Evolutionary conservation across 2,888 invertebrate genomes (phyloP).

Genomic region (Pogonocherus hispidulus): DNA sequence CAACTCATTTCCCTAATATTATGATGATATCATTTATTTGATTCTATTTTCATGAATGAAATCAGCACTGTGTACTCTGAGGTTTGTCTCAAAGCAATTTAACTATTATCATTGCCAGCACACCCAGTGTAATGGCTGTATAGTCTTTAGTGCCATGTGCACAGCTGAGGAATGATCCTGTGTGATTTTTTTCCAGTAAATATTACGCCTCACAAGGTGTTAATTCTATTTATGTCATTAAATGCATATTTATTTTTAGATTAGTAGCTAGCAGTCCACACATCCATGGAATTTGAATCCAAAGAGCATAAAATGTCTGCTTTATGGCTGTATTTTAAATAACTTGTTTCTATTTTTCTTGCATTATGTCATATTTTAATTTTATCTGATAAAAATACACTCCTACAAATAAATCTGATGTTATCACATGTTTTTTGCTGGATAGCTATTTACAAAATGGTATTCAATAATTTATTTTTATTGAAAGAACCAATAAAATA

Average conservation of each 20-base stretch:
- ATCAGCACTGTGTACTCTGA: slow-evolving; percentile 47
- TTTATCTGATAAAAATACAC: slow-evolving; percentile 25
- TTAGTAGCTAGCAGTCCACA: slow-evolving; percentile 13
- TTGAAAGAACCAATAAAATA: no score
- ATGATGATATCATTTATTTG: slow-evolving; percentile 60
- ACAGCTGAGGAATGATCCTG: background rate
- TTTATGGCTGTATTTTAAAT: slow-evolving; percentile 29
- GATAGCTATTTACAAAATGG: no score
- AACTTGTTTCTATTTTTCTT: slow-evolving; percentile 28
- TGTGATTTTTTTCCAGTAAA: slow-evolving; percentile 18
- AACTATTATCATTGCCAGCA: slow-evolving; percentile 15
- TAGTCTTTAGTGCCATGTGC: slow-evolving; percentile 1
- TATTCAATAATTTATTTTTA: no score
- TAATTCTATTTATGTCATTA: slow-evolving; percentile 29
- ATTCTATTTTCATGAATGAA: slow-evolving; percentile 62
- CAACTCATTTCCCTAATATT: slow-evolving; percentile 59
- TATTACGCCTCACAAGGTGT: slow-evolving; percentile 19
- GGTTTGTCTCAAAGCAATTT: slow-evolving; percentile 21
- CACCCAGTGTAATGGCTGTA: slow-evolving; percentile 11
- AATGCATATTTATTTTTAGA: slow-evolving; percentile 34
- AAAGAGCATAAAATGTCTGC: slow-evolving; percentile 27
- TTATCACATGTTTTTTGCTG: background rate
- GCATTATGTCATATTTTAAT: slow-evolving; percentile 29
- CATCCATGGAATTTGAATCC: slow-evolving; percentile 27
- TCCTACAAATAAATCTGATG: slow-evolving; percentile 20